These are phyloP conservation scores for Caenorhabditis plicata DNA, from an alignment of 2,888 invertebrate species.

Conservation along the genomic window DNA sequence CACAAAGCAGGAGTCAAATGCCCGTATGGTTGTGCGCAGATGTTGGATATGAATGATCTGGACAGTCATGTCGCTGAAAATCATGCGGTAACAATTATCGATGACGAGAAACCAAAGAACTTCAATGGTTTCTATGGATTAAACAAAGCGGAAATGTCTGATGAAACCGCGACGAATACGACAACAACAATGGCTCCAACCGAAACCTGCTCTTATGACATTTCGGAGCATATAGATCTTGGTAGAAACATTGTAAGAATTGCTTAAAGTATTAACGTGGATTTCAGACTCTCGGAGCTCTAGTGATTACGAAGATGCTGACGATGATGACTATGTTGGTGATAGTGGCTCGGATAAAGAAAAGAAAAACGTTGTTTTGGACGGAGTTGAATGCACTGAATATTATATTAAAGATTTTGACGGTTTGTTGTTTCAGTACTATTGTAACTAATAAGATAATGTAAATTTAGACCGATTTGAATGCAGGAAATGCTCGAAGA, in stretches of 20 bases:
- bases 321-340: not conserved
- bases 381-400: no score
- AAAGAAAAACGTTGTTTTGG: not conserved
- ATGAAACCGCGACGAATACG: not conserved
- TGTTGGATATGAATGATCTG: not conserved
- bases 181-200: not conserved
- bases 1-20: conserved; percentile 12
- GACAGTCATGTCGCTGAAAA: not conserved
- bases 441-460: no score
- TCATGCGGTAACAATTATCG: not conserved
- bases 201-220: not conserved
- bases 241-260: not conserved
- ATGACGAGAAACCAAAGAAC: no score
- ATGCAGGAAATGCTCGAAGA: conserved; percentile 7
- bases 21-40: conserved; percentile 5
- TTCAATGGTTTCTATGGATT: no score
- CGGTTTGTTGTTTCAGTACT: no score
- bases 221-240: not conserved
- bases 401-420: no score
- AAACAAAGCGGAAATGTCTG: no score
- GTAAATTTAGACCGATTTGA: not conserved
- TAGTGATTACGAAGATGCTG: no score
- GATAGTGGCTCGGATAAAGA: conserved; percentile 1
- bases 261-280: no score
- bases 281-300: no score